phyloP scores from a whole-genome alignment of 2,113 vertebrate species.

The Pica pica region DNA sequence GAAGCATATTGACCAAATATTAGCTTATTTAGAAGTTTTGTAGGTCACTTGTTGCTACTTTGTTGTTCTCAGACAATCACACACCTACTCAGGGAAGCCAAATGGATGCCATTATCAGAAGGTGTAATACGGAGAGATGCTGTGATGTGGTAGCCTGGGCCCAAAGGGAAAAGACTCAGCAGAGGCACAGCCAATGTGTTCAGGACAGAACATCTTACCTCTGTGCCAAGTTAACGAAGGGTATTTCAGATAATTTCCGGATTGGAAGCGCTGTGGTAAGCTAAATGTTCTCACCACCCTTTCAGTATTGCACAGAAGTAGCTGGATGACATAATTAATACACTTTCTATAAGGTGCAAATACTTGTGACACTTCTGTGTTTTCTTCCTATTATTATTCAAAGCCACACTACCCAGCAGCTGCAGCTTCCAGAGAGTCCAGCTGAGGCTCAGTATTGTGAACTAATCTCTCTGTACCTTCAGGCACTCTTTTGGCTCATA shows the following conservation, averaged over 20 bases:
- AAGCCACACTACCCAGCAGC: slow-evolving; percentile 24
- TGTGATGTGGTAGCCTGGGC: neutral
- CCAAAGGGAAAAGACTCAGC: neutral
- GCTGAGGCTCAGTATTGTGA: slow-evolving; percentile 36
- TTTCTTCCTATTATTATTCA: slow-evolving; percentile 35
- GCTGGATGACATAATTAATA: slow-evolving; percentile 8
- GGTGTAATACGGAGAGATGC: neutral
- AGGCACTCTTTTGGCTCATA: neutral
- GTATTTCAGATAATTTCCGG: neutral
- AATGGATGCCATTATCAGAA: neutral
- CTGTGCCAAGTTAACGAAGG: neutral
- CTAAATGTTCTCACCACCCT: neutral
- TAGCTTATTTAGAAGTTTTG: neutral
- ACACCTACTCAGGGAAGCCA: neutral
- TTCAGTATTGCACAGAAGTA: neutral
- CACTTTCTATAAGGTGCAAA: neutral
- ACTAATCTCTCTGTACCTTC: slow-evolving; percentile 48
- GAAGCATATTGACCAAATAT: neutral
- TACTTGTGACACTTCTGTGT: neutral
- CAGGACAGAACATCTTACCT: neutral
- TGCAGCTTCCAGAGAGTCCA: slow-evolving; percentile 48
- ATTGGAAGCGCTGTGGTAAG: neutral
- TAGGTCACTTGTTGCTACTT: neutral
- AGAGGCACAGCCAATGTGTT: neutral
- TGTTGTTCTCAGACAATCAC: neutral